Conservation (phyloP, 2,888 invertebrate genomes). For the Tanypteryx hageni region DNA sequence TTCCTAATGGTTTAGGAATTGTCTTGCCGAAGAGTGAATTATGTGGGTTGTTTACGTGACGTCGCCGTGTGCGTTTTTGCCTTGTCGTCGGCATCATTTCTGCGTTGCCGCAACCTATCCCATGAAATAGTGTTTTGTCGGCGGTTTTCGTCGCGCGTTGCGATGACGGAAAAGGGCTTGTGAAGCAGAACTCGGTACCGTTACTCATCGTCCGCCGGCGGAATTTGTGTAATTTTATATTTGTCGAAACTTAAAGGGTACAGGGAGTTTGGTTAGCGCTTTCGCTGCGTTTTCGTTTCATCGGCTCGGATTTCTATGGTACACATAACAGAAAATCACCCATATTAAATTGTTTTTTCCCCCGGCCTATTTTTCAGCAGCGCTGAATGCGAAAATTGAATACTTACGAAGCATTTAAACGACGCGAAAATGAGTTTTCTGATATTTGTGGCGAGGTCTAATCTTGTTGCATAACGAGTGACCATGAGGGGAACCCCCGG, state of each 20-base stretch:
- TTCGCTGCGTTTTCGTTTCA: neutral
- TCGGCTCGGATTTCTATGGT: neutral
- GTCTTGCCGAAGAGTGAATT: neutral
- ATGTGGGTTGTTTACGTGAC: conserved; percentile 16
- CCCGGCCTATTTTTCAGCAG: too few relatives aligned
- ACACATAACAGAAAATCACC: neutral
- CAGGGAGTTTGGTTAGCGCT: neutral
- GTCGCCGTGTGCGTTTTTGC: neutral
- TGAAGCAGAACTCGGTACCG: conserved; percentile 12
- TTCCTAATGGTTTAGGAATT: neutral
- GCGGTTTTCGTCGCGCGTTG: neutral
- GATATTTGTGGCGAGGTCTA: too few relatives aligned
- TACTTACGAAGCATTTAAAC: too few relatives aligned
- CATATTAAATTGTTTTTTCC: neutral
- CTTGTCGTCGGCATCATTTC: neutral
- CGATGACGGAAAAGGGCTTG: neutral
- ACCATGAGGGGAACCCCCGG: neutral
- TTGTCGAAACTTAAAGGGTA: neutral
- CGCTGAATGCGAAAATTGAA: too few relatives aligned
- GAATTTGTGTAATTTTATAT: neutral
- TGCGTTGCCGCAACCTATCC: conserved; percentile 36
- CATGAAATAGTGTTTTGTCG: conserved; percentile 38
- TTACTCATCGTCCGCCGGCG: neutral
- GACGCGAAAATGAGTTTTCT: too few relatives aligned
- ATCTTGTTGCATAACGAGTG: neutral